Conservation (phyloP, 1,140 invertebrate genomes). For the Liolophura sinensis region DNA sequence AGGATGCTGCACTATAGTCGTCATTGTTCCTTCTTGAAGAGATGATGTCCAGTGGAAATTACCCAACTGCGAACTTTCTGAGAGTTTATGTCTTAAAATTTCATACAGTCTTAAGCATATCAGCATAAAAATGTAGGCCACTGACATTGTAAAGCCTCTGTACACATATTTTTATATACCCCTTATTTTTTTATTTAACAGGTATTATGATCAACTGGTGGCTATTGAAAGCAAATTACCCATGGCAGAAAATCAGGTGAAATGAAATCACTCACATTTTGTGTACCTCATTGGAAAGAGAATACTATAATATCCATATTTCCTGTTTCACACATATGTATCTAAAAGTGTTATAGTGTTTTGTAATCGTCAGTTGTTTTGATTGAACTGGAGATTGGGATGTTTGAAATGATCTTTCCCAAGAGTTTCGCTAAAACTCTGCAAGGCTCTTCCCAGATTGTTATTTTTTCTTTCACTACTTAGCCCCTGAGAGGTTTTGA, state of each 20-base stretch:
- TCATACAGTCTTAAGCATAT: not conserved
- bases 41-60: not conserved
- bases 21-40: not conserved
- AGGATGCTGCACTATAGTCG: not conserved
- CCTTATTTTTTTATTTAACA: conserved; percentile 28
- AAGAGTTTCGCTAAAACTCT: no score
- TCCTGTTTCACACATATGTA: no score
- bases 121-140: not conserved
- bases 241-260: conserved; percentile 70
- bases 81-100: not conserved
- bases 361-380: no score
- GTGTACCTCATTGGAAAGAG: not conserved
- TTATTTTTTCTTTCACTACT: no score
- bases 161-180: conserved; percentile 23
- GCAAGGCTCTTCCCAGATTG: no score
- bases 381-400: no score
- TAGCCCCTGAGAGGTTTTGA: no score
- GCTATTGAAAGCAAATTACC: conserved; percentile 93
- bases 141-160: no score
- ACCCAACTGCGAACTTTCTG: not conserved
- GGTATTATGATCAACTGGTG: conserved; percentile 96
- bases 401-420: no score
- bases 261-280: not conserved
- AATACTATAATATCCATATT: no score
- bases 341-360: no score